Evolutionary conservation across 2,888 invertebrate species (phyloP).

Genomic region (Esperia sulphurella): DNA sequence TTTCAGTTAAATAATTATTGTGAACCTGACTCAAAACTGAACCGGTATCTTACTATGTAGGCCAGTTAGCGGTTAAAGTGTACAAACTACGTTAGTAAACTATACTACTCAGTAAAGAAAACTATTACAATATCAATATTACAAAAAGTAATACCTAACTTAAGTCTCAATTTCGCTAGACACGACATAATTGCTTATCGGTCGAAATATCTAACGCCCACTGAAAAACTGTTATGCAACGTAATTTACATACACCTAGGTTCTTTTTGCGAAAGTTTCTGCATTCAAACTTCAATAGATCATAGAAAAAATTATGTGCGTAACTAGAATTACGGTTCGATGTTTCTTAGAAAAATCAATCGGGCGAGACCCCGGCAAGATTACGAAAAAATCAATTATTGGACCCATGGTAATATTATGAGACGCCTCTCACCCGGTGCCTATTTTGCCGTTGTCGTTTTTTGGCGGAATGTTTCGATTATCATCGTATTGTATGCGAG

Average conservation of each 20-base stretch:
- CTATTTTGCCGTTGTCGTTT: constrained; percentile 13
- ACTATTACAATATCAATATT: too few relatives aligned
- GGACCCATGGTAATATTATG: constrained; percentile 19
- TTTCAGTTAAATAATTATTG: too few relatives aligned
- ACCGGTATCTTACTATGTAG: too few relatives aligned
- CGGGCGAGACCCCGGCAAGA: constrained; percentile 13
- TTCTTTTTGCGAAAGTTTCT: constrained; percentile 5
- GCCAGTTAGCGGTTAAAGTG: too few relatives aligned
- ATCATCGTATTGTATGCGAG: constrained; percentile 23
- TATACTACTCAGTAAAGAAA: too few relatives aligned
- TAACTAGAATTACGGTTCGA: constrained; percentile 6
- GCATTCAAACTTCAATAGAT: constrained; percentile 1
- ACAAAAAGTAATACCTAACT: background rate
- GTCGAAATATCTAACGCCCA: constrained; percentile 4
- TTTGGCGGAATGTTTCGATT: constrained; percentile 25
- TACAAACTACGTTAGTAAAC: too few relatives aligned
- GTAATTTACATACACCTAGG: constrained; percentile 9
- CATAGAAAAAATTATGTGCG: constrained; percentile 1
- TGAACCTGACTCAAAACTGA: too few relatives aligned
- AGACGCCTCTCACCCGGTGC: constrained; percentile 23
- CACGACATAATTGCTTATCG: background rate
- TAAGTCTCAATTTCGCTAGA: background rate
- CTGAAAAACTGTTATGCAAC: constrained; percentile 10
- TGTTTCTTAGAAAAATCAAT: constrained; percentile 20
- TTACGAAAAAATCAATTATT: constrained; percentile 28